These are phyloP conservation scores for Bufo bufo DNA, from an alignment of 2,113 vertebrate genomes.

Conservation along the genomic window DNA sequence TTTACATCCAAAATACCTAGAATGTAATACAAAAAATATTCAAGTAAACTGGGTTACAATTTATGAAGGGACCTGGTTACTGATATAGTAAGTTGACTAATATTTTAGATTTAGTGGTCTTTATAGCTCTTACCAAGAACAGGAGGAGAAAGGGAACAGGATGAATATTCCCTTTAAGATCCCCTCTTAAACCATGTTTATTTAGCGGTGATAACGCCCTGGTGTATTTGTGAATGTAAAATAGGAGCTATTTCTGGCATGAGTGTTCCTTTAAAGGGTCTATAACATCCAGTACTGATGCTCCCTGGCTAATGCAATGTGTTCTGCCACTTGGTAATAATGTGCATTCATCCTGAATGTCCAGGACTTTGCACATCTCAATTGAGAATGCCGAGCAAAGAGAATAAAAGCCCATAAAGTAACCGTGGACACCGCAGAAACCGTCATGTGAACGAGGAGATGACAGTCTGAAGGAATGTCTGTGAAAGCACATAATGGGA, in stretches of 20 bases:
- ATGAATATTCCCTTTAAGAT: neutral
- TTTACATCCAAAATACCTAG: too few relatives aligned
- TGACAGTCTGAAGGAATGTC: constrained; percentile 53
- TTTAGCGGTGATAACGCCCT: neutral
- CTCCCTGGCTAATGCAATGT: constrained; percentile 41
- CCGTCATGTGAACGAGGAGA: constrained; percentile 56
- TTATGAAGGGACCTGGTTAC: too few relatives aligned
- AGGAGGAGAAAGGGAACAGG: neutral
- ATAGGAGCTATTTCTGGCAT: neutral
- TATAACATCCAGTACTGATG: neutral
- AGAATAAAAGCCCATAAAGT: constrained; percentile 59
- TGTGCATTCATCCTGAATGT: constrained; percentile 60
- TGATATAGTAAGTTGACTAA: neutral
- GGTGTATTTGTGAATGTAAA: neutral
- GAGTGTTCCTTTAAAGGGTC: neutral
- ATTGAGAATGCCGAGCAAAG: constrained; percentile 43
- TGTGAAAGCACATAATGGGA: constrained; percentile 58
- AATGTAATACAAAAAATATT: too few relatives aligned
- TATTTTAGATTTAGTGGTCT: neutral
- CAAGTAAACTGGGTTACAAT: too few relatives aligned
- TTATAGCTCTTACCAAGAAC: neutral
- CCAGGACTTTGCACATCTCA: constrained; percentile 51
- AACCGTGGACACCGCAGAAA: constrained; percentile 61
- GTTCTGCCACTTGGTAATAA: constrained; percentile 57
- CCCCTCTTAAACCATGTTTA: neutral